phyloP scores from a whole-genome alignment of 64 coral and sea anemone species.

The Exaiptasia diaphana region DNA sequence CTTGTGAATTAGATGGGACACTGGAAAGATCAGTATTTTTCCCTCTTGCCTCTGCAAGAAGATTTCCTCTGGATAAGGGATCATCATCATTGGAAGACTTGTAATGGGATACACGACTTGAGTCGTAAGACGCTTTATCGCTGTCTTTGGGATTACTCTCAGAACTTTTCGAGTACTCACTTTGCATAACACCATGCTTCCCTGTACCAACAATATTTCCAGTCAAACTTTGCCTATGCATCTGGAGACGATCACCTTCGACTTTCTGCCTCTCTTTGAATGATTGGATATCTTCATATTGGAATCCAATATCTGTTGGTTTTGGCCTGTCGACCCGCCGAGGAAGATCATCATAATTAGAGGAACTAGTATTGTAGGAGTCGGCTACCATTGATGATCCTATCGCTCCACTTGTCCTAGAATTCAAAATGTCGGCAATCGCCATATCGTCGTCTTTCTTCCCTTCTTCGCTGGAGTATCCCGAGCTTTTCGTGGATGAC shows the following conservation, averaged over 20 bases:
- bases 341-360: too few relatives aligned
- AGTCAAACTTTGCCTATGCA: not conserved
- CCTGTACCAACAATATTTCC: not conserved
- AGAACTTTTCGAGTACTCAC: not conserved
- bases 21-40: not conserved
- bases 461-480: not conserved
- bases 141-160: not conserved
- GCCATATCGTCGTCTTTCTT: too few relatives aligned
- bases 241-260: not conserved
- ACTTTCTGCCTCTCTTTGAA: not conserved
- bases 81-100: not conserved
- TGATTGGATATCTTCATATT: not conserved
- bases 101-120: too few relatives aligned
- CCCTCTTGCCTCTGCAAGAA: not conserved
- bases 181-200: not conserved
- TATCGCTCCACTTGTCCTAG: too few relatives aligned
- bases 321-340: too few relatives aligned
- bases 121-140: not conserved
- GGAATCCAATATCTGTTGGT: not conserved
- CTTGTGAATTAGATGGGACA: not conserved
- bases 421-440: too few relatives aligned
- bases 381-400: too few relatives aligned
- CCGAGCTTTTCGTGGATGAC: not conserved
- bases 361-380: too few relatives aligned
- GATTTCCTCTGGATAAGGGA: not conserved